Percentiles rank a stretch among this genome's conserved stretches.
Evolutionary conservation across 2,113 vertebrate species (phyloP).

Genomic region (Tetrao urogallus): DNA sequence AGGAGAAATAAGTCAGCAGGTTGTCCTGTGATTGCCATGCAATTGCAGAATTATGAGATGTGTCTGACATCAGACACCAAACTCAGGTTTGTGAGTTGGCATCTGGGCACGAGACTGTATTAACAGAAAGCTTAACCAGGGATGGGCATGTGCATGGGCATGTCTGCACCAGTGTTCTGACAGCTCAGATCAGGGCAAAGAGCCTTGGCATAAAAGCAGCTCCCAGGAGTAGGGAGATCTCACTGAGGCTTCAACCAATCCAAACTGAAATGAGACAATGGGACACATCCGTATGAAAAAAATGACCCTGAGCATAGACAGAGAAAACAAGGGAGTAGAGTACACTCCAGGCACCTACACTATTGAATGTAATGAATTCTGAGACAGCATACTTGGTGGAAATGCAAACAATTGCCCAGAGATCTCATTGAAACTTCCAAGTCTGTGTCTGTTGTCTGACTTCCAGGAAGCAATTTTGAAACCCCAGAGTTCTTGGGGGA

Average conservation of each 20-base stretch:
- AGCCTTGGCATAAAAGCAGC: background rate
- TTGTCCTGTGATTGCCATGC: fast-evolving
- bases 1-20: fast-evolving
- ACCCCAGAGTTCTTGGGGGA: background rate
- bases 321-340: background rate
- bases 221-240: fast-evolving
- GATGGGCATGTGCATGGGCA: fast-evolving
- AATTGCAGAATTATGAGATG: background rate
- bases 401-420: background rate
- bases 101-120: background rate
- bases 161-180: background rate
- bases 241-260: fast-evolving
- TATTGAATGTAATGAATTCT: fast-evolving
- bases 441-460: background rate
- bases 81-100: background rate
- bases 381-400: background rate
- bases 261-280: background rate
- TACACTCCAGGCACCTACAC: background rate
- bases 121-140: fast-evolving
- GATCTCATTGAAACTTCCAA: background rate
- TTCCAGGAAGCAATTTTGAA: conserved; percentile 13
- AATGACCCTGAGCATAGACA: background rate
- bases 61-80: background rate
- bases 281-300: background rate
- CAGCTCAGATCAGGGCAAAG: fast-evolving